Base-by-base conservation (phyloP, 1,140 invertebrate species). In the Bombus breviceps region DNA sequence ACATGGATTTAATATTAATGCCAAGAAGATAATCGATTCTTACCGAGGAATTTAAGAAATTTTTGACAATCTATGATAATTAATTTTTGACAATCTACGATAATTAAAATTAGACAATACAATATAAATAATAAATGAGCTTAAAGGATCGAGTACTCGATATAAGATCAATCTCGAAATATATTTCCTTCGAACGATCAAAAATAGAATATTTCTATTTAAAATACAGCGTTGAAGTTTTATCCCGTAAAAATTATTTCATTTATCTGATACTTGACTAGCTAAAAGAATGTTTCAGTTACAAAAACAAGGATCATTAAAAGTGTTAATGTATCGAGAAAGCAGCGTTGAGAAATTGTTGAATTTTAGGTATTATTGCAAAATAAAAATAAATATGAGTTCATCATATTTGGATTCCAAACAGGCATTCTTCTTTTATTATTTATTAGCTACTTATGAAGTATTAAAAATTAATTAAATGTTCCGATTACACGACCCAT, bases 401-500 rank as follows among this genome's bases (percentile, higher is more conserved):
- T 69, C 66, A 12, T 22, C 32, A 4, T 69, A 34, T 22, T 25
- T 37, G 8, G 3, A 69, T 37, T 69, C 0, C 12, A 12, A 62
- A 13, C 1, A 10, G 4, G 2, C 18, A 4, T 37, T 68, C 3
- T 37, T 68, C 34, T 22, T 34, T 68, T 22, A 10, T 37, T 25
- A 4, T 22, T 37, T 18, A 32, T 68, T 68, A 68, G 2, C 9
- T 34, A 22, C 3, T 22, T 68, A 10, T 3, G 1, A 34, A 3
- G 3, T 10, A 34, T 37, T 37, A 25, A 10, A 34, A 66, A 41
- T 64, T 85, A 66, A 79, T 86, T 79, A 73, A 89, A 34, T 13
- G 22, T 10, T 41, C 13, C 8, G 85, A 88, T 86, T 79, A 68
- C 69, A 34, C 41, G 87, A 88, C 79, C 83, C 53, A 64, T 66